These are phyloP conservation scores for Nicator chloris DNA, from an alignment of 2,113 vertebrate genomes.

Conservation along the genomic window DNA sequence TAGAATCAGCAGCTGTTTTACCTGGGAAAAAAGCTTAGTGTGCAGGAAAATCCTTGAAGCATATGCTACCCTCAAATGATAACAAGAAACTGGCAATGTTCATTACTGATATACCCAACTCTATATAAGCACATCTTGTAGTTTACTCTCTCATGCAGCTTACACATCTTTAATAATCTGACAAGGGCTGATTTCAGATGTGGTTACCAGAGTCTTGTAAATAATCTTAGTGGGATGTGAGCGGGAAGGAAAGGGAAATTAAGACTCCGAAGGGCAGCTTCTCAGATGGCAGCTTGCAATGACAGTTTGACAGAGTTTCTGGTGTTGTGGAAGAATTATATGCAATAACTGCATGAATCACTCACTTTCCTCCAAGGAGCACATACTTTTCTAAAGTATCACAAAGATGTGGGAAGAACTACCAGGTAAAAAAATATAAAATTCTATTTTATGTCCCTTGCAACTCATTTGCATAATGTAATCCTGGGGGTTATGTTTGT, in stretches of 20 bases:
- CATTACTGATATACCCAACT: conserved; percentile 4
- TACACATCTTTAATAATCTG: conserved; percentile 54
- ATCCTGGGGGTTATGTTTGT: conserved; percentile 60
- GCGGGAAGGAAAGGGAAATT: conserved; percentile 26
- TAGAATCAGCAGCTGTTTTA: not conserved
- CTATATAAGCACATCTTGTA: conserved; percentile 29
- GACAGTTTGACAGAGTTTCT: conserved; percentile 67
- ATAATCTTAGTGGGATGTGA: conserved; percentile 19
- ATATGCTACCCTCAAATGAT: not conserved
- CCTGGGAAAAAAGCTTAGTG: not conserved
- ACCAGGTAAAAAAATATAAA: conserved; percentile 54
- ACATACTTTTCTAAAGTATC: conserved; percentile 55
- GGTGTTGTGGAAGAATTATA: conserved; percentile 54
- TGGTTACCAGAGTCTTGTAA: conserved; percentile 50
- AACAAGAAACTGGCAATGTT: conserved; percentile 14
- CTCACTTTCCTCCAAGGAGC: conserved; percentile 47
- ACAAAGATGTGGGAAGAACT: conserved; percentile 63
- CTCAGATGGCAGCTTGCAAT: conserved; percentile 56
- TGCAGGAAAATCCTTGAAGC: conserved; percentile 31
- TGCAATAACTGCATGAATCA: not conserved
- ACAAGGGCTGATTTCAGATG: conserved; percentile 53
- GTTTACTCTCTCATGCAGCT: conserved; percentile 9
- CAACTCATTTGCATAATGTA: conserved; percentile 67
- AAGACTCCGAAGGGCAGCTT: conserved; percentile 52
- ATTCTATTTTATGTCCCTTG: conserved; percentile 59